Percentiles rank a stretch among this genome's conserved stretches.
Conservation (phyloP, 53 echinoderm and acorn worm species). For the Arbacia lixula region DNA sequence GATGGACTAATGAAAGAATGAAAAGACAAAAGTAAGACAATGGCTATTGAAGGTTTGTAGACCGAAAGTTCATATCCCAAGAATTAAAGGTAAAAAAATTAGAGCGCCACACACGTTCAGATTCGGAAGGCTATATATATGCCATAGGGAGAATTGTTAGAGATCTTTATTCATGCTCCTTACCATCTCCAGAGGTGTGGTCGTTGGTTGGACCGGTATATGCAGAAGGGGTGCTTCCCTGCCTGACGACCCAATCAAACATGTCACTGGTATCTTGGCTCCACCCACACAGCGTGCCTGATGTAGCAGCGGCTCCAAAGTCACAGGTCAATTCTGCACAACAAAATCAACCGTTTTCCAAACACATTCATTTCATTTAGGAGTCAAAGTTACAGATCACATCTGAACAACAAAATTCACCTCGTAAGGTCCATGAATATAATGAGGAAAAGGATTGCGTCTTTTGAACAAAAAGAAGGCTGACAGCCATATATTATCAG, state of each 20-base stretch:
- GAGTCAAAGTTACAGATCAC: too few species aligned
- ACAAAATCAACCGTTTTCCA: not conserved
- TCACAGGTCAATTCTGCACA: constrained; percentile 56
- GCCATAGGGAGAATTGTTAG: not conserved
- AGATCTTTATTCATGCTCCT: not conserved
- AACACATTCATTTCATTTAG: not conserved
- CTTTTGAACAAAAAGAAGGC: too few species aligned
- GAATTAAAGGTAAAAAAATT: too few species aligned
- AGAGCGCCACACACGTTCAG: too few species aligned
- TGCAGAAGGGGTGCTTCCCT: constrained; percentile 57
- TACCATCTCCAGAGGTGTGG: constrained; percentile 68
- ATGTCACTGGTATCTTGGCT: constrained; percentile 72
- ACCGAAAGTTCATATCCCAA: too few species aligned
- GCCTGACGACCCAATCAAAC: constrained; percentile 74
- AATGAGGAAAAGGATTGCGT: too few species aligned
- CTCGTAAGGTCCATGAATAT: too few species aligned
- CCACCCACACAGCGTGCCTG: constrained; percentile 81
- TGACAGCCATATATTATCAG: too few species aligned
- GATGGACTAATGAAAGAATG: too few species aligned
- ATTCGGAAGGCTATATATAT: not conserved
- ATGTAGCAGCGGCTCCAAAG: constrained; percentile 71
- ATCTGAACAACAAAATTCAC: too few species aligned
- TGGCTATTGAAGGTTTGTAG: too few species aligned
- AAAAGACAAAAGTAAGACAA: too few species aligned
- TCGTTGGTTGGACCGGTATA: constrained; percentile 76